Base-by-base conservation (phyloP, 2,888 invertebrate species). In the Candidula unifasciata region DNA sequence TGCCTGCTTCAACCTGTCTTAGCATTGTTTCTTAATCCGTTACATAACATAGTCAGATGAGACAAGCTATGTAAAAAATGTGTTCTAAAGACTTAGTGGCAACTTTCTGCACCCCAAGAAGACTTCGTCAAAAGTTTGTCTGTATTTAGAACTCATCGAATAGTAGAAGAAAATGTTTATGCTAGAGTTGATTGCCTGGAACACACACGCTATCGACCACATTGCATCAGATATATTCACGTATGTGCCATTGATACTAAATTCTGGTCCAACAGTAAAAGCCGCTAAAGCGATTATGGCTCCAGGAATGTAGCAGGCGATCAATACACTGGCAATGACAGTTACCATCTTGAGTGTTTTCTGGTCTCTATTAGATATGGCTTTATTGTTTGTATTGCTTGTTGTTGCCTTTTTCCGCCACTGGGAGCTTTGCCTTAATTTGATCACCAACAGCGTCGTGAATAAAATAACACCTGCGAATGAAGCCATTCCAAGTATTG, bases 291-390 rank as follows among this genome's bases (percentile, higher is more conserved):
- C 16, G 57, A 60, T n/a, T 10, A 60, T 35, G 6, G 27, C 30
- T 27, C 37, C n/a, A 3, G 78, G 78, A 27, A 33, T 57, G 78
- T 37, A 78, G 33, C 30, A 57, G 3, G 37, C 60, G 54, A 78
- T 78, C 6, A 78, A 16, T 18, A 78, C 64, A 24, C 3, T 57
- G 78, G 78, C 57, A 16, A 78, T 60, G 3, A 78, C n/a, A n/a
- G 33, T 54, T n/a, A 78, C 35, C 54, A 44, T 78, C 33, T 71
- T 71, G 3, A 71, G 8, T 33, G 35, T 30, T 8, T 33, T 30
- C 33, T n/a, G 24, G 33, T 71, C 64, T 6, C 71, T 21, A 33
- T 10, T 3, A 6, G 74, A 74, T 0, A 74, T 10, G 3, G 37
- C 52, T 35, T 44, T 44, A n/a, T 35, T 18, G 10, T 74, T 30